Conservation (phyloP, 1,140 invertebrate species). For the Formica selysi region DNA sequence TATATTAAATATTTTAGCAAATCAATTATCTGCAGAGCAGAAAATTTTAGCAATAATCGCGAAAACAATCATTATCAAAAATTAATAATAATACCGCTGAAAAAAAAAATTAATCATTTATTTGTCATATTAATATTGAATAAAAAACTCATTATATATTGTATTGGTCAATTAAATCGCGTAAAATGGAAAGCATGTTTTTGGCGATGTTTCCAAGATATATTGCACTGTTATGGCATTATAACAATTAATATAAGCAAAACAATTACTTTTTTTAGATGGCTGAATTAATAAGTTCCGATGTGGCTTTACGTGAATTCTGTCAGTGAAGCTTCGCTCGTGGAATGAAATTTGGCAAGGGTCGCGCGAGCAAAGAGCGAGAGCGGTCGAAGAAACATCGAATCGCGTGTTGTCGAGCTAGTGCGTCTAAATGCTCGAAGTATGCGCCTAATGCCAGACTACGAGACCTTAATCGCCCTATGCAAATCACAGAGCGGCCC, state of each 20-base stretch:
- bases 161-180: neutral
- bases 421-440: slow-evolving; percentile 77
- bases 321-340: slow-evolving; percentile 37
- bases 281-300: slow-evolving; percentile 67
- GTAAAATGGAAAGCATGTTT: neutral
- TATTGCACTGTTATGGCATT: neutral
- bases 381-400: slow-evolving; percentile 53
- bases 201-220: slow-evolving; percentile 8
- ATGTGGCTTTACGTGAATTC: slow-evolving; percentile 68
- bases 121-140: neutral
- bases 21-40: neutral
- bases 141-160: neutral
- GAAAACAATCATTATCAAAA: neutral
- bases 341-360: slow-evolving; percentile 8
- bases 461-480: slow-evolving; percentile 80
- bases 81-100: neutral
- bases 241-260: slow-evolving; percentile 47
- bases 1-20: neutral
- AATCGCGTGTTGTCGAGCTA: slow-evolving; percentile 75
- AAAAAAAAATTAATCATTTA: neutral
- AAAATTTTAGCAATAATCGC: neutral
- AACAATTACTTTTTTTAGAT: slow-evolving; percentile 73
- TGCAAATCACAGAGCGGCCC: slow-evolving; percentile 81
- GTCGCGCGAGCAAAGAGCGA: slow-evolving; percentile 35
- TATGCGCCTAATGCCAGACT: slow-evolving; percentile 79